Evolutionary conservation across 2,113 vertebrate genomes (phyloP), one percentile per base, ranked within the genome.

Genomic region (Irena cyanogastra): DNA sequence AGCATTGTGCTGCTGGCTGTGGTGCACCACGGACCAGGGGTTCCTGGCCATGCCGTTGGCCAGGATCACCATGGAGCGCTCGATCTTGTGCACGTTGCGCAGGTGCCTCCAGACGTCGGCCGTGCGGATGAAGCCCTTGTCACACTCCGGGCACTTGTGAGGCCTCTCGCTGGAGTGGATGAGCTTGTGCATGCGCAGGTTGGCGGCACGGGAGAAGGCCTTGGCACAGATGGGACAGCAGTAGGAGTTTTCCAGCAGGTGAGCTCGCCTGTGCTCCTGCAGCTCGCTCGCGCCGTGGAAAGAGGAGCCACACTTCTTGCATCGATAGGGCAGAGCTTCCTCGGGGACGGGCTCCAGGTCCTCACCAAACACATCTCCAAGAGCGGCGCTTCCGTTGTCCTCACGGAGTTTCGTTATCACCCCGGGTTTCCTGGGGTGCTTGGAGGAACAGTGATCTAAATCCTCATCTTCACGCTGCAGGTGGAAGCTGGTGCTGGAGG

Each of bases 111-210:
- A 97, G 61, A 97, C 95, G 7, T 94, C 96, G 4, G 93, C 95
- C 0, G 95, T 94, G 88, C 74, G 65, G 42, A 96, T 97, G 86
- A 97, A 98, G n/a, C 97, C 95, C 71, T 97, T 97, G 94, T 95
- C 90, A 5, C 96, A 95, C 75, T 97, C 92, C 0, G 95, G 96
- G 24, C 92, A 96, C 18, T 89, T 96, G 91, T 94, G 94, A 2
- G 97, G 96, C 59, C 91, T 69, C 39, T 95, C 64, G 5, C 94
- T 79, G 31, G 89, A 95, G 22, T 96, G 96, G 60, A 96, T 97
- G 20, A 96, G 91, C 61, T 95, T 97, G 74, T 97, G 96, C 95
- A 94, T 95, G 24, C 86, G 69, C 68, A 97, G 42, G n/a, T 95
- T 97, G 7, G 96, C 96, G 0, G 97, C 91, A 0, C 82, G 80